A percentile compares a stretch with the other conserved stretches of the same genome.
Conservation (phyloP, 2,797 vertebrate species). For the Amazonetta brasiliensis region DNA sequence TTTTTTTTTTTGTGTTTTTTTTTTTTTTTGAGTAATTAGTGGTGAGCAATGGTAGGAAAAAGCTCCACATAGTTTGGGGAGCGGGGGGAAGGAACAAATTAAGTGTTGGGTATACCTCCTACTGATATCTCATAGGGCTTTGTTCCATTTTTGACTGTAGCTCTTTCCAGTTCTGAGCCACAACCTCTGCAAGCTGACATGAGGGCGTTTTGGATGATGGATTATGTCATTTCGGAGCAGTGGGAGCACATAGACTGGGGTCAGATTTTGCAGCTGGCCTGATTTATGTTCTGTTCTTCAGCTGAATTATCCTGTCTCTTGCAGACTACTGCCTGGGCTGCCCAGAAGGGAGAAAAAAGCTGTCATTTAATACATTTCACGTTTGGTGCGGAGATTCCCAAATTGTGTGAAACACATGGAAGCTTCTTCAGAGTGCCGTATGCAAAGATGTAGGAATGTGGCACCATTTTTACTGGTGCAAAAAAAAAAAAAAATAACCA, state of each 20-base stretch:
- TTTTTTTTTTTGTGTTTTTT: not conserved
- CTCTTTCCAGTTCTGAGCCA: not conserved
- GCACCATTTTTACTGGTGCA: not conserved
- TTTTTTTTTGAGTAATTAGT: not conserved
- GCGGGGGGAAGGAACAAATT: not conserved
- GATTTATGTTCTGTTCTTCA: conserved; percentile 41
- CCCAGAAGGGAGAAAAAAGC: not conserved
- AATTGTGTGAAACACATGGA: not conserved
- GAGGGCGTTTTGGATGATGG: conserved; percentile 53
- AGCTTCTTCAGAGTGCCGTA: not conserved
- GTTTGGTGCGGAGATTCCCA: not conserved
- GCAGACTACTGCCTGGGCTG: not conserved
- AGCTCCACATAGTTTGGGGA: not conserved
- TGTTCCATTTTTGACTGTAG: not conserved
- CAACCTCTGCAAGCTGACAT: conserved; percentile 21
- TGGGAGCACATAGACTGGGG: conserved; percentile 22
- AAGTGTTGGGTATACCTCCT: not conserved
- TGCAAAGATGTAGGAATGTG: rapidly evolving
- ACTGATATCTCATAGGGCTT: not conserved
- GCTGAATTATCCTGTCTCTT: conserved; percentile 34
- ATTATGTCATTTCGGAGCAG: conserved; percentile 37
- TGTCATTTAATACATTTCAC: not conserved
- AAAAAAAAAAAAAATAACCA: not conserved
- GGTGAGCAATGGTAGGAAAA: not conserved
- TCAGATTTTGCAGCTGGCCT: conserved; percentile 39